These are phyloP conservation scores for Bubo blakistoni DNA, from an alignment of 2,113 vertebrate genomes.

Conservation along the genomic window DNA sequence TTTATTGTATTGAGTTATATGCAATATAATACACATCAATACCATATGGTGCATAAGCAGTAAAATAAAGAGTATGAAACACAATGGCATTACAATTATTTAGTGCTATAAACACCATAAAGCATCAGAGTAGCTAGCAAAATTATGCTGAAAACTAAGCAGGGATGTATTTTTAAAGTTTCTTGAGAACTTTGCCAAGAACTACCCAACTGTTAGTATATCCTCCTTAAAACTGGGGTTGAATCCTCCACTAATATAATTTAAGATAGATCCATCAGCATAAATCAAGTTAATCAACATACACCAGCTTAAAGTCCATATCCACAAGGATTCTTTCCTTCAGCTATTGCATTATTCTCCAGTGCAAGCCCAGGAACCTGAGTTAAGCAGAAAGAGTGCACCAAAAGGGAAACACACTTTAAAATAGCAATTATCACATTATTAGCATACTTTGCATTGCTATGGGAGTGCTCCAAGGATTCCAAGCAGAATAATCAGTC, in stretches of 20 bases:
- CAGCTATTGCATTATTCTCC: background rate
- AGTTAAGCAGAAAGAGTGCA: background rate
- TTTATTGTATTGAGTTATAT: constrained; percentile 51
- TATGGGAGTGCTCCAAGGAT: background rate
- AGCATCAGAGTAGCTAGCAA: background rate
- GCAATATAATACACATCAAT: constrained; percentile 30
- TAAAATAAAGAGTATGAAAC: constrained; percentile 28
- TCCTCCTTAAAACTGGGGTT: background rate
- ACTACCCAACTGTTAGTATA: background rate
- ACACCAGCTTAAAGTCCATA: background rate
- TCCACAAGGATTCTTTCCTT: background rate
- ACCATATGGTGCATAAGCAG: background rate
- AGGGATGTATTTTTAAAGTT: background rate
- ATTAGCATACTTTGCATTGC: background rate
- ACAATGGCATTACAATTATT: constrained; percentile 46
- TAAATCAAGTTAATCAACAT: background rate
- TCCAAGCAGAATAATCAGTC: background rate
- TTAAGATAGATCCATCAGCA: background rate
- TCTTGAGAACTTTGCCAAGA: background rate
- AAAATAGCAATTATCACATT: background rate
- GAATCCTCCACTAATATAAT: background rate
- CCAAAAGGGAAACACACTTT: background rate
- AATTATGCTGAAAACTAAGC: constrained; percentile 8
- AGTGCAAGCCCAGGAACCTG: background rate
- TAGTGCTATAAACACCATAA: constrained; percentile 25